A percentile compares a stretch with the other conserved stretches of the same genome.
These are phyloP conservation scores for Microctonus brassicae DNA, from an alignment of 2,888 invertebrate species.

Conservation along the genomic window DNA sequence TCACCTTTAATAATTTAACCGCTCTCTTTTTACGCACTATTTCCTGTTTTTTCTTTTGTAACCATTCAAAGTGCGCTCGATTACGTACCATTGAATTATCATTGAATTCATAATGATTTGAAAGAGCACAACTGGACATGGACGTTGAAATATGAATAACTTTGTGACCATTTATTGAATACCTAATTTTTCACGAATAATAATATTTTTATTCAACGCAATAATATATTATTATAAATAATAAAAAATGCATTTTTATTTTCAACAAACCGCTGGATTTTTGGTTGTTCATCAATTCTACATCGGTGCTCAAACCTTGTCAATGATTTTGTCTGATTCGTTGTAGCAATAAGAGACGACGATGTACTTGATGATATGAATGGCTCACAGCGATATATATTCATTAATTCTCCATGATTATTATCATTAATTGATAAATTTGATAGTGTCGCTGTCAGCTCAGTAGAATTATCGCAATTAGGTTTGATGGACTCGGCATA, in stretches of 20 bases:
- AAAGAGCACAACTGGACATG: constrained; percentile 46
- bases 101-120: constrained; percentile 41
- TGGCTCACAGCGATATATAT: constrained; percentile 56
- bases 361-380: constrained; percentile 43
- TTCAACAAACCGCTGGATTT: constrained; percentile 44
- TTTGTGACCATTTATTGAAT: constrained; percentile 49
- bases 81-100: constrained; percentile 53
- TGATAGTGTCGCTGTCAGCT: constrained; percentile 19
- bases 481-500: constrained; percentile 72
- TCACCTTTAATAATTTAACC: constrained; percentile 52
- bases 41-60: constrained; percentile 70
- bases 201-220: background rate
- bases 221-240: background rate
- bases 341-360: constrained; percentile 38
- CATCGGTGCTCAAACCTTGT: constrained; percentile 48
- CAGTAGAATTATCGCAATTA: constrained; percentile 55
- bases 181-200: constrained; percentile 40
- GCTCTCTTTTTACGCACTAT: constrained; percentile 59
- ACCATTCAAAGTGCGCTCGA: constrained; percentile 72
- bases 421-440: constrained; percentile 35
- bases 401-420: constrained; percentile 38
- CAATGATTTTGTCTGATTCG: constrained; percentile 40
- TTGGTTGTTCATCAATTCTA: constrained; percentile 44
- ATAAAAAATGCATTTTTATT: background rate
- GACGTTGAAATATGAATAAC: constrained; percentile 54